Percentiles rank a stretch among this genome's conserved stretches.
phyloP scores from a whole-genome alignment of 2,113 vertebrate genomes.

The Thamnaconus septentrionalis region DNA sequence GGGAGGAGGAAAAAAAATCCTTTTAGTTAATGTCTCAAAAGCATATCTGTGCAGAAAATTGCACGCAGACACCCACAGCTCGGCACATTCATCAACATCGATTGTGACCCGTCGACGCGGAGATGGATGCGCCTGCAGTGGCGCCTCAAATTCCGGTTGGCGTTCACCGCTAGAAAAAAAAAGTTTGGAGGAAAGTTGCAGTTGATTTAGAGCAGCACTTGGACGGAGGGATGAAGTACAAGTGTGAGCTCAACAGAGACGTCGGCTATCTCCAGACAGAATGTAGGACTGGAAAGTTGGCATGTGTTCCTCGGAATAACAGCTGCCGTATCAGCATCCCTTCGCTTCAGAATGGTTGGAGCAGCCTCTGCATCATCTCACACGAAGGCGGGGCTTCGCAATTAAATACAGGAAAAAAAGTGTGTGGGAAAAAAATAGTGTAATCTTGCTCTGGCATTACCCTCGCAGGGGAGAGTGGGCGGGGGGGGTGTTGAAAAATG shows the following conservation, averaged over 20 bases:
- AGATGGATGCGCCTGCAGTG: constrained; percentile 15
- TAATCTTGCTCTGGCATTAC: too few species aligned
- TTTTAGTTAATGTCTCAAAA: constrained; percentile 1
- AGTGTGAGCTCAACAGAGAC: constrained; percentile 16
- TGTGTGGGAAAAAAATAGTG: neutral
- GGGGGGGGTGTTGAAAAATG: constrained; percentile 33
- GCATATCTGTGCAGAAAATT: constrained; percentile 4
- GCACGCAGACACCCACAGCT: constrained; percentile 24
- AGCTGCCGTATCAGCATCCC: constrained; percentile 23
- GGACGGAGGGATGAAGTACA: neutral
- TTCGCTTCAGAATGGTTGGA: neutral
- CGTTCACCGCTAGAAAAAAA: constrained; percentile 12
- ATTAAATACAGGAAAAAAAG: constrained; percentile 31
- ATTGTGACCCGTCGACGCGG: constrained; percentile 33
- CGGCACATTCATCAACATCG: constrained; percentile 30
- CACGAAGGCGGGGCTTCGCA: constrained; percentile 3
- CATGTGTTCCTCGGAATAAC: constrained; percentile 26
- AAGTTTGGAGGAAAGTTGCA: constrained; percentile 17
- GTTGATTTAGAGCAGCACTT: neutral
- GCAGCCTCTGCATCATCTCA: constrained; percentile 14
- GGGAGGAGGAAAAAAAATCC: neutral
- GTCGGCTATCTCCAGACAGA: constrained; percentile 54
- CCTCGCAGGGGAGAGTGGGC: too few species aligned
- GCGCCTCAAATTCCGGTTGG: constrained; percentile 33
- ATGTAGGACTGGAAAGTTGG: constrained; percentile 38